A percentile compares a stretch with the other conserved stretches of the same genome.
Conservation (phyloP, 2,888 invertebrate species). For the Calliopum simillimum region DNA sequence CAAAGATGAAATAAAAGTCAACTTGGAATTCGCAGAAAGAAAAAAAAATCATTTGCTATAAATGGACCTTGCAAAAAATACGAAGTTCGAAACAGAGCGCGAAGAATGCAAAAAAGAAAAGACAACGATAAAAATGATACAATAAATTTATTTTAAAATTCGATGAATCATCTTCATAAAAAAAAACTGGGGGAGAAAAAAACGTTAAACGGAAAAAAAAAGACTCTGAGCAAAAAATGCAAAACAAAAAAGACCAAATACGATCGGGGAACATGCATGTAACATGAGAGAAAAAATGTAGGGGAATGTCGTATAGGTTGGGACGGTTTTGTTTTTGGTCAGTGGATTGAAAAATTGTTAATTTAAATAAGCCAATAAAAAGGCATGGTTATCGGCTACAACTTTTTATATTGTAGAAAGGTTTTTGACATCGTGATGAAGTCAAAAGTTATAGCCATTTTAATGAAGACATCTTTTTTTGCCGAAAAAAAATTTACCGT, state of each 20-base stretch:
- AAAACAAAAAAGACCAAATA: neutral
- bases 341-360: too few relatives aligned
- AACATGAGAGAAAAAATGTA: slow-evolving; percentile 21
- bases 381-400: too few relatives aligned
- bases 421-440: too few relatives aligned
- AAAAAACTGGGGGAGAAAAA: neutral
- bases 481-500: too few relatives aligned
- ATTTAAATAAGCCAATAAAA: too few relatives aligned
- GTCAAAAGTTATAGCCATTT: too few relatives aligned
- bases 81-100: neutral
- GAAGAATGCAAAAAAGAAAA: slow-evolving; percentile 25
- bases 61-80: neutral
- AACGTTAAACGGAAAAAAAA: neutral
- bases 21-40: neutral
- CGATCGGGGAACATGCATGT: neutral
- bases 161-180: slow-evolving; percentile 33
- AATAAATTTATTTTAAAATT: slow-evolving; percentile 34
- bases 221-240: neutral
- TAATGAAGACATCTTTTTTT: too few relatives aligned
- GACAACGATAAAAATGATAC: slow-evolving; percentile 19
- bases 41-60: neutral
- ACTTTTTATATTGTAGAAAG: too few relatives aligned
- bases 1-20: too few relatives aligned
- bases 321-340: too few relatives aligned
- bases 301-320: too few relatives aligned